phyloP scores from a whole-genome alignment of 1,140 invertebrate genomes.

The Zaprionus davidi region DNA sequence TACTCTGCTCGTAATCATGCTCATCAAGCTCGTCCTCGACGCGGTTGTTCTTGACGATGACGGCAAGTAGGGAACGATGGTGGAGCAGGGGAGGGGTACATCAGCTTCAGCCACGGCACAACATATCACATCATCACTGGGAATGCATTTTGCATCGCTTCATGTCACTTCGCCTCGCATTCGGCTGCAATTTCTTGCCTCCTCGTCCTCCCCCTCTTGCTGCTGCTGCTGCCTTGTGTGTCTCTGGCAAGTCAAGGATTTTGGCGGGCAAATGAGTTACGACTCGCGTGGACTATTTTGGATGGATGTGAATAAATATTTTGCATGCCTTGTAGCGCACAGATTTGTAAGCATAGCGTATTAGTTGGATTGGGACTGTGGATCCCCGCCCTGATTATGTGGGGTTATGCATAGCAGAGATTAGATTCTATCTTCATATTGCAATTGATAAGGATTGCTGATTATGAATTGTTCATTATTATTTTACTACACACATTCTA shows the following conservation, averaged over 20 bases:
- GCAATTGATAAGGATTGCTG: background rate
- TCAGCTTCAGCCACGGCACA: slow-evolving; percentile 49
- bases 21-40: slow-evolving; percentile 47
- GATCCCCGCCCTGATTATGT: background rate
- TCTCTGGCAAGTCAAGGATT: slow-evolving; percentile 43
- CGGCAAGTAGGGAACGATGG: slow-evolving; percentile 8
- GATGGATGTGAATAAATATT: slow-evolving; percentile 19
- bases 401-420: background rate
- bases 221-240: slow-evolving; percentile 15
- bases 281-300: slow-evolving; percentile 20
- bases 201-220: background rate
- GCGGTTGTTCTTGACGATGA: slow-evolving; percentile 39
- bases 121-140: slow-evolving; percentile 67
- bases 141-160: slow-evolving; percentile 70
- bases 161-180: slow-evolving; percentile 46
- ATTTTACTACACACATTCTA: background rate
- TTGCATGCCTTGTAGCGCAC: background rate
- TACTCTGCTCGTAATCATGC: slow-evolving; percentile 46
- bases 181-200: slow-evolving; percentile 34
- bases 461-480: too few relatives aligned
- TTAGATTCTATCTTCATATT: background rate
- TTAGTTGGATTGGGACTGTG: background rate
- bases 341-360: background rate
- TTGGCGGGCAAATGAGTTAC: slow-evolving; percentile 33
- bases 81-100: slow-evolving; percentile 32